Percentiles rank a stretch among this genome's conserved stretches.
Conservation (phyloP, 1,140 invertebrate species). For the Eulimnadia texana region DNA sequence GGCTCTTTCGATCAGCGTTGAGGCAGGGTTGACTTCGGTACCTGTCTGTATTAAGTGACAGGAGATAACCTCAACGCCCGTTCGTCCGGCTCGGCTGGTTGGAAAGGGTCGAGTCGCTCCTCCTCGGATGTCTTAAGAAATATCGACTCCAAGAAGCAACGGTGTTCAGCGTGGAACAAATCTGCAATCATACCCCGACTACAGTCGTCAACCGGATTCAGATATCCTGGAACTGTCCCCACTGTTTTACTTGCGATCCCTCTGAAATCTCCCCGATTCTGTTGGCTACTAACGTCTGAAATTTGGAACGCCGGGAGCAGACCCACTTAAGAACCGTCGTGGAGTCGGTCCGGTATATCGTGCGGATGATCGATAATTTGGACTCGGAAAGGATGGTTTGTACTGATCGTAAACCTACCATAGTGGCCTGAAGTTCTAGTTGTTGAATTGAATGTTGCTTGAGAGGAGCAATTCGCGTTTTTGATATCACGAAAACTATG, state of each 20-base stretch:
- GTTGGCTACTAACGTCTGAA: constrained; percentile 7
- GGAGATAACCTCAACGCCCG: too few species aligned
- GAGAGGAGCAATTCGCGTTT: constrained; percentile 15
- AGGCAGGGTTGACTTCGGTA: too few species aligned
- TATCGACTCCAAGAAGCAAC: background rate
- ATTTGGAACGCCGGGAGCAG: background rate
- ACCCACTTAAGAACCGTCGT: constrained; percentile 16
- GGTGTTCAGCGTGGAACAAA: background rate
- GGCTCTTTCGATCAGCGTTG: too few species aligned
- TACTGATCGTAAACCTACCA: constrained; percentile 9
- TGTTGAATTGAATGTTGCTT: constrained; percentile 5
- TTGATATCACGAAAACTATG: constrained; percentile 7
- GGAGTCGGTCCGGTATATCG: constrained; percentile 16
- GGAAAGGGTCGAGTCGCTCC: background rate
- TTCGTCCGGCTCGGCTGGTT: background rate
- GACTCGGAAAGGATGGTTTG: background rate
- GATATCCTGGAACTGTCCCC: constrained; percentile 13
- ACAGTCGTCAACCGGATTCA: constrained; percentile 18
- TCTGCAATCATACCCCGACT: constrained; percentile 4
- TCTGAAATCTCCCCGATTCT: constrained; percentile 10
- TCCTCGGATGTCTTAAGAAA: background rate
- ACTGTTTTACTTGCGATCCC: background rate
- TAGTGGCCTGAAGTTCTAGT: constrained; percentile 8
- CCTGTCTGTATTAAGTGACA: too few species aligned
- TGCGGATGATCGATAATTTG: background rate